These are phyloP conservation scores for Neoitamus cyanurus DNA, from an alignment of 2,888 invertebrate species.

Conservation along the genomic window DNA sequence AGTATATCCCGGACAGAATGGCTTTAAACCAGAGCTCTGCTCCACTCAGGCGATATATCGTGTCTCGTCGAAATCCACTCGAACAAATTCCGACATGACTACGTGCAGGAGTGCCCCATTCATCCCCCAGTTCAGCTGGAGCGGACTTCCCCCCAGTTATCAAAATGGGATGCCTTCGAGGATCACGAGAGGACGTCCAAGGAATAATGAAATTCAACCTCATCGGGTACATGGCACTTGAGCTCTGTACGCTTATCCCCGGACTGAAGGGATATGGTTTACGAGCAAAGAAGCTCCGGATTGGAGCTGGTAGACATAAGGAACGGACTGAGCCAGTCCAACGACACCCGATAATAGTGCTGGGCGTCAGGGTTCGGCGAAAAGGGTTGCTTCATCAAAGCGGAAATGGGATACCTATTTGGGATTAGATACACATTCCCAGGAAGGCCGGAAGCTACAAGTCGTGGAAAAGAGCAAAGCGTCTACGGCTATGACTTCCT, in stretches of 20 bases:
- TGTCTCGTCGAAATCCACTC: constrained; percentile 16
- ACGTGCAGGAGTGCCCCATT: constrained; percentile 14
- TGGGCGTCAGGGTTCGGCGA: background rate
- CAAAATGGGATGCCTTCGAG: constrained; percentile 7
- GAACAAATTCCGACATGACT: constrained; percentile 31
- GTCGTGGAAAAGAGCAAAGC: background rate
- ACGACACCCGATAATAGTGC: background rate
- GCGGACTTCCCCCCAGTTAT: background rate
- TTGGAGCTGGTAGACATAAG: background rate
- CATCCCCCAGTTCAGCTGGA: background rate
- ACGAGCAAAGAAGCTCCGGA: background rate
- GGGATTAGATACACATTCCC: background rate
- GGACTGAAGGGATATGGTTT: background rate
- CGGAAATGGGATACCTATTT: background rate
- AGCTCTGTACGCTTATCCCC: background rate
- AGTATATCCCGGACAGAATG: background rate
- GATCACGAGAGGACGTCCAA: background rate
- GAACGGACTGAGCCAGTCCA: background rate
- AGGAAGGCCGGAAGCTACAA: background rate
- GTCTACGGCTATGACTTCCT: background rate
- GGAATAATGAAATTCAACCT: constrained; percentile 29
- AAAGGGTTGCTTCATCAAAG: background rate
- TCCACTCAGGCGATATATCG: background rate
- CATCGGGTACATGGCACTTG: constrained; percentile 1
- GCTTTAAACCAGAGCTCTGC: background rate